Conservation (phyloP, 2,888 invertebrate species). For the Byasa hedistus region DNA sequence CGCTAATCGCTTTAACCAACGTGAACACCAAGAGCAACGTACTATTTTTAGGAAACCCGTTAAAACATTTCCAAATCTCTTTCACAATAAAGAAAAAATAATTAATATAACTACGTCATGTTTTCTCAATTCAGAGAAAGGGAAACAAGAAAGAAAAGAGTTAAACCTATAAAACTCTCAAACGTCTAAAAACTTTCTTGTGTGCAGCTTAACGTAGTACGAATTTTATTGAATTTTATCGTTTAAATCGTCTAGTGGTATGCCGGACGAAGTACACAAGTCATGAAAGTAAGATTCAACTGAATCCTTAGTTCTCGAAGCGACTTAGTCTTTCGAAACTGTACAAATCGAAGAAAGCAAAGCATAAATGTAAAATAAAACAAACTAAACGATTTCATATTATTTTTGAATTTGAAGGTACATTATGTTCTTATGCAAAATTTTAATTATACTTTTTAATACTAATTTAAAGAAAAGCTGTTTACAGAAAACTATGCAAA, state of each 20-base stretch:
- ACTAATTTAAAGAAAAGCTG: background rate
- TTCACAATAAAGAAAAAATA: background rate
- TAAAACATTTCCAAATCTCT: background rate
- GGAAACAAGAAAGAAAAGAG: background rate
- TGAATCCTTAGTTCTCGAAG: conserved; percentile 1
- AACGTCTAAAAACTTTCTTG: conserved; percentile 15
- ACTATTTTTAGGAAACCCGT: background rate
- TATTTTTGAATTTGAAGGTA: background rate
- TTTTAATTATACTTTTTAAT: background rate
- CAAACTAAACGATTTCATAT: background rate
- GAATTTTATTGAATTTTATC: conserved; percentile 18
- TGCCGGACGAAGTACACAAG: conserved; percentile 12
- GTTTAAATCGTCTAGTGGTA: conserved; percentile 17
- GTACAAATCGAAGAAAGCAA: conserved; percentile 10
- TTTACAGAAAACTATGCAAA: background rate
- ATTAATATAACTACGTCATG: background rate
- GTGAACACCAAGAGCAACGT: too few relatives aligned
- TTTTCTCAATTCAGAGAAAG: background rate
- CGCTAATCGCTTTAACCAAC: too few relatives aligned
- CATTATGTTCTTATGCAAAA: background rate
- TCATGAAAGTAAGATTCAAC: conserved; percentile 20
- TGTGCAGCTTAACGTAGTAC: conserved; percentile 5
- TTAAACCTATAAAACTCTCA: conserved; percentile 1
- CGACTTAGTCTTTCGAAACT: conserved; percentile 6
- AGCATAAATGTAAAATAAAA: background rate